Evolutionary conservation across 2,113 vertebrate species (phyloP).

Genomic region (Oxyura jamaicensis): DNA sequence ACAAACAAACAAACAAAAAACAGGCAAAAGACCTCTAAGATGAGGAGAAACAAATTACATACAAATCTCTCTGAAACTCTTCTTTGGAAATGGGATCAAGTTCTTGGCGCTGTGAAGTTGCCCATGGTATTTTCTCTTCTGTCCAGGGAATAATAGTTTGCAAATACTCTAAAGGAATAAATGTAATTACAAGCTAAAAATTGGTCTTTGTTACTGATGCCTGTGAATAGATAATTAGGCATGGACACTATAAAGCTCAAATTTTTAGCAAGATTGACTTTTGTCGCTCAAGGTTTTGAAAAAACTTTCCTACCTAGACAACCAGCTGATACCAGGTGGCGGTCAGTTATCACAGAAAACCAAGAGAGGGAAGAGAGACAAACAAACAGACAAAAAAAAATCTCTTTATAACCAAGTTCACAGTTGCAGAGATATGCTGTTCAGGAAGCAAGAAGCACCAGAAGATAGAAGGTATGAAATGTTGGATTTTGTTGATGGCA

Average conservation of each 20-base stretch:
- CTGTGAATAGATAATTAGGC: neutral
- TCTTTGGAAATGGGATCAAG: neutral
- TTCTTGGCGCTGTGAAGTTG: neutral
- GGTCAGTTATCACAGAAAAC: neutral
- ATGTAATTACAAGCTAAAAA: neutral
- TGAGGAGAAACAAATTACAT: neutral
- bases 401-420: neutral
- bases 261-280: neutral
- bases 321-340: rapidly evolving
- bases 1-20: neutral
- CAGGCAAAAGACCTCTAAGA: rapidly evolving
- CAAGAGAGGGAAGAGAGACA: neutral
- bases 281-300: neutral
- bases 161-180: neutral
- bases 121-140: neutral
- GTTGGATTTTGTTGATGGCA: neutral
- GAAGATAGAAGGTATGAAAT: neutral
- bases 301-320: neutral
- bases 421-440: neutral
- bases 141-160: neutral
- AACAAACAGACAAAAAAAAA: neutral
- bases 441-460: neutral
- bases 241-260: neutral
- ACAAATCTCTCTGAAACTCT: neutral
- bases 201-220: neutral